Evolutionary conservation across 2,113 vertebrate species (phyloP), one percentile per base, ranked within the genome.

Genomic region (Acrocephalus kingi): DNA sequence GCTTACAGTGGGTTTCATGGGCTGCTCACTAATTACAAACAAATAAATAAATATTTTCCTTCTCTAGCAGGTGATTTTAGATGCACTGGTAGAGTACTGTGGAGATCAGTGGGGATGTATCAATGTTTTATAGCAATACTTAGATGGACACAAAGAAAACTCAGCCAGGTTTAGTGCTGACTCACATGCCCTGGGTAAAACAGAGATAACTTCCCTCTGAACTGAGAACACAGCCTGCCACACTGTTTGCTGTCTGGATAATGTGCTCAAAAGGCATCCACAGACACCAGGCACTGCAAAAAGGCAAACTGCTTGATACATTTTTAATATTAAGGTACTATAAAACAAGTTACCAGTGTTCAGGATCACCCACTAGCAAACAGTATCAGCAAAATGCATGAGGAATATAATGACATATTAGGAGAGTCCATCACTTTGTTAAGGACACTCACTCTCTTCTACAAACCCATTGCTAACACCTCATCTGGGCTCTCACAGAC

Each of bases 341-440:
- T n/a, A 72, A 72, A 87, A 28, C 20, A 86, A 84, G 41, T 55
- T 31, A 59, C 8, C 25, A 35, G 22, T 3, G 37, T 12, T 61
- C 56, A 82, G 39, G 22, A 64, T 66, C 68, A n/a, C 22, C 15
- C 54, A 49, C 16, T 2, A 20, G 43, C 39, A 35, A 5, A 54
- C 8, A 54, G 15, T 0, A 51, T 8, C 4, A 7, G 43, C 35
- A 31, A 2, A 10, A 39, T 5, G 46, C 4, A 1, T 9, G 22
- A 58, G 43, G 39, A 56, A 73, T 39, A 56, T 7, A 20, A 58
- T 1, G 4, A 49, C 1, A 1, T 4, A 6, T 52, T 23, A 52
- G 48, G 24, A 48, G 20, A 69, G 17, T 31, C 30, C 48, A 41
- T 46, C 48, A 27, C 16, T 35, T 3, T 9, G 12, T 20, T 33